Percentiles rank a stretch among this genome's conserved stretches.
These are phyloP conservation scores for Nothobranchius furzeri DNA, from an alignment of 2,113 vertebrate species.

Conservation along the genomic window DNA sequence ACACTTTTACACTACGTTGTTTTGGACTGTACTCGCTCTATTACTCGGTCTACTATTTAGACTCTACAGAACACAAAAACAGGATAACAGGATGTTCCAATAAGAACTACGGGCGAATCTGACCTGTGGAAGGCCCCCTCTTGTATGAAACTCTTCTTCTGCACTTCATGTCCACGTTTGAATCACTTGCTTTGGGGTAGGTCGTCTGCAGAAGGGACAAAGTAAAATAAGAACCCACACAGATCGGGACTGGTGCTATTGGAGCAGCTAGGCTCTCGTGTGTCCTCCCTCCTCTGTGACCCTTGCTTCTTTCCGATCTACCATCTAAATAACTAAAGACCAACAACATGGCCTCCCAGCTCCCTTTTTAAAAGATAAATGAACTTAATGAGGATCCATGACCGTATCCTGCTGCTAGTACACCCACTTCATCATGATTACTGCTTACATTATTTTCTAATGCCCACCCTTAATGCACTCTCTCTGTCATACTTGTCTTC, in stretches of 20 bases:
- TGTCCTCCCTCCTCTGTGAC: slow-evolving; percentile 12
- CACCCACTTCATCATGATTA: slow-evolving; percentile 79
- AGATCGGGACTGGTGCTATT: slow-evolving; percentile 1
- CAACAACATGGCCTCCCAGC: not conserved
- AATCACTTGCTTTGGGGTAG: slow-evolving; percentile 67
- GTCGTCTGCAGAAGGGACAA: slow-evolving; percentile 44
- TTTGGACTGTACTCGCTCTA: too few species aligned
- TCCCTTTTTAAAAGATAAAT: slow-evolving; percentile 19
- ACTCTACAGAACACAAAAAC: too few species aligned
- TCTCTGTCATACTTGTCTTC: slow-evolving; percentile 1
- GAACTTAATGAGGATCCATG: slow-evolving; percentile 19
- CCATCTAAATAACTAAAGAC: slow-evolving; percentile 36
- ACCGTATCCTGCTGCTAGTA: slow-evolving; percentile 64
- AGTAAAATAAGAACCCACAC: not conserved
- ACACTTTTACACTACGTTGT: too few species aligned
- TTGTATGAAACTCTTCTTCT: slow-evolving; percentile 85
- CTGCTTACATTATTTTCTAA: slow-evolving; percentile 9
- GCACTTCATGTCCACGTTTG: slow-evolving; percentile 77
- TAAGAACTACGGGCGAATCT: slow-evolving; percentile 2
- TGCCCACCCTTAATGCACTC: slow-evolving; percentile 7
- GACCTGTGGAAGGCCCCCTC: slow-evolving; percentile 88
- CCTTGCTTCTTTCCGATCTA: slow-evolving; percentile 19
- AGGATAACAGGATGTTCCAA: too few species aligned
- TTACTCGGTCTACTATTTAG: too few species aligned
- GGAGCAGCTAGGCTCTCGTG: slow-evolving; percentile 3